phyloP scores from a whole-genome alignment of 2,888 invertebrate genomes.

The Drosophila lacicola region DNA sequence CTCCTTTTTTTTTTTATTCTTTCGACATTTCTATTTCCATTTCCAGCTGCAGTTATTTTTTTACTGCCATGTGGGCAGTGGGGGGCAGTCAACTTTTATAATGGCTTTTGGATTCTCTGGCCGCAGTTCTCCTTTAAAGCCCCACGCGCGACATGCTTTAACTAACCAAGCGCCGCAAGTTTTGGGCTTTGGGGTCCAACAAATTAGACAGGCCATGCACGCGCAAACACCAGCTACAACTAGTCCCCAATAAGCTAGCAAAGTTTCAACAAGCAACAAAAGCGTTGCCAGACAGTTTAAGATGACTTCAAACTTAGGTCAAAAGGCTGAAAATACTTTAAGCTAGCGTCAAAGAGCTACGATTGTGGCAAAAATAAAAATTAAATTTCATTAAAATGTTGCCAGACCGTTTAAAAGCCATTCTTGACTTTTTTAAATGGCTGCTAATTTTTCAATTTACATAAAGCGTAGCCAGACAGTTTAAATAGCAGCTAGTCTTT shows the following conservation, averaged over 20 bases:
- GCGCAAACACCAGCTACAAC: neutral
- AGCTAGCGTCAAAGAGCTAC: neutral
- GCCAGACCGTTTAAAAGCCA: neutral
- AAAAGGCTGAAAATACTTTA: neutral
- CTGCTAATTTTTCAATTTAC: too few species aligned
- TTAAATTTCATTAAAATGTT: neutral
- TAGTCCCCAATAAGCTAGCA: constrained; percentile 30
- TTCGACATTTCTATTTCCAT: constrained; percentile 60
- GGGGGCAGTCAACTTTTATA: constrained; percentile 49
- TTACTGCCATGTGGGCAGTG: constrained; percentile 6
- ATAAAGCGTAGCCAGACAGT: too few species aligned
- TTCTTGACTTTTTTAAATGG: neutral
- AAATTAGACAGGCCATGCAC: constrained; percentile 38
- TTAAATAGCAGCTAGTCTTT: too few species aligned
- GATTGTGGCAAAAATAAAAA: neutral
- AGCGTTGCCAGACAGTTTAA: constrained; percentile 9
- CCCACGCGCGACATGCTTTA: constrained; percentile 32
- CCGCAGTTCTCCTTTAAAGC: constrained; percentile 47
- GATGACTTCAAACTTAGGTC: neutral
- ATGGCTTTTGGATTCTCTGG: constrained; percentile 70
- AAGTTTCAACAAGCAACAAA: constrained; percentile 1
- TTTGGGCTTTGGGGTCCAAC: constrained; percentile 18
- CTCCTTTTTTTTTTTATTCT: constrained; percentile 6
- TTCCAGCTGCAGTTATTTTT: constrained; percentile 32
- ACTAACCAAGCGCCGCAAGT: constrained; percentile 34